Evolutionary conservation across 1,140 invertebrate species (phyloP), one percentile per base, ranked within the genome.

Genomic region (Cyclina sinensis): DNA sequence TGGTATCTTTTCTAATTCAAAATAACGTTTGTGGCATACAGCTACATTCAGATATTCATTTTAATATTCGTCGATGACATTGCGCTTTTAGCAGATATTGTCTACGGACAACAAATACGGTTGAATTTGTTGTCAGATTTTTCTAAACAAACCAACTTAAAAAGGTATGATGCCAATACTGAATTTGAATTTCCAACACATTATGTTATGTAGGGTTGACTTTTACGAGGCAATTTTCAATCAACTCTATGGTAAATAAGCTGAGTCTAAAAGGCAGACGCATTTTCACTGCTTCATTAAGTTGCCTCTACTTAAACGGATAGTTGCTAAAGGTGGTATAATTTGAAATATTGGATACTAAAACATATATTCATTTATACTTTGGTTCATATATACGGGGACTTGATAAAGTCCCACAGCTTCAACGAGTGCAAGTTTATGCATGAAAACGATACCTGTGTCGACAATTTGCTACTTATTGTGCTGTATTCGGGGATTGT

Each of bases 121-220:
- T 65, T 65, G n/a, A 24, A 65, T 65, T 9, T 65, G 5, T 32
- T 65, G 11, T 65, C 59, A 9, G 21, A 65, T 24, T 65, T 65
- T 21, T 65, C 9, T 65, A n/a, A 24, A 7, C 7, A 7, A 65
- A 11, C 7, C 59, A 65, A 65, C 5, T 21, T 65, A 9, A 65
- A 65, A 32, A n/a, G 7, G 30, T 11, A 65, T 32, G 59, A 65
- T 11, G n/a, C 7, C n/a, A 65, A 65, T 11, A 65, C 59, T 7
- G n/a, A 65, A 65, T 11, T n/a, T 65, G 59, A 11, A 11, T 7
- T 65, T 32, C n/a, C n/a, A 70, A 70, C 32, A n/a, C 30, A 18
- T 70, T 70, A 30, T 18, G 65, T 70, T 70, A 70, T 70, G 65
- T 70, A 18, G 65, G 65, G 2, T 39, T 70, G 24, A 70, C 65